Base-by-base conservation (phyloP, 2,888 invertebrate genomes). In the Cenopis cana region DNA sequence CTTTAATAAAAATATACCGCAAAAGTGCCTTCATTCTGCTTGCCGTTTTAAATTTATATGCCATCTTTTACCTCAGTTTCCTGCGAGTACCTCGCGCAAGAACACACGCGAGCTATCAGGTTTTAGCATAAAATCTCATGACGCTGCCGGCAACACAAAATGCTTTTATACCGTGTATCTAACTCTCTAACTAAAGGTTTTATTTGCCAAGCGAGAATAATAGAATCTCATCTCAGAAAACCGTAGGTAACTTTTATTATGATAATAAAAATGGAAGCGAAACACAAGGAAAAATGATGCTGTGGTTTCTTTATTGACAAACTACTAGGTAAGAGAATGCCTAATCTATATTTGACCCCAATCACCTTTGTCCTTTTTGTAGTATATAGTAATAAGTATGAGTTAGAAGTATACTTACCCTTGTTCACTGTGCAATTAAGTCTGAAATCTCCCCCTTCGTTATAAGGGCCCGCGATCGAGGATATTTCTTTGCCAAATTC, bases 361-460 rank as follows among this genome's bases (percentile, higher is more conserved):
- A 78, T 76, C 75, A 74, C 77, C 77, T 80, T 46, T 78, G 75
- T 73, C 65, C 64, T 70, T 71, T 75, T 68, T 74, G 74, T 73
- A 76, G 74, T n/a, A n/a, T n/a, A 38, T 33, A 55, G 65, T 55
- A 49, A 49, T 65, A n/a, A n/a, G n/a, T 49, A 38, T 66, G 14
- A 14, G 20, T 60, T 65, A 20, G 49, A 72, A 69, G 73, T 70
- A 73, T 55, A 61, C 90, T 88, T 88, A 96, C 97, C 97, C 82
- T 96, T 96, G 62, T 94, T 94, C 68, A 96, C 96, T 74, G 96
- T 94, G 87, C 97, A 97, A 77, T 95, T 95, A 74, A 97, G 94
- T 85, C 95, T 95, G 94, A 96, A 95, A 79, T 95, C 94, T 49
- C 95, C 95, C 50, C 96, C 96, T 89, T 97, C 97, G 82, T 95